Base-by-base conservation (phyloP, 2,113 vertebrate species). In the Coryphaenoides rupestris region DNA sequence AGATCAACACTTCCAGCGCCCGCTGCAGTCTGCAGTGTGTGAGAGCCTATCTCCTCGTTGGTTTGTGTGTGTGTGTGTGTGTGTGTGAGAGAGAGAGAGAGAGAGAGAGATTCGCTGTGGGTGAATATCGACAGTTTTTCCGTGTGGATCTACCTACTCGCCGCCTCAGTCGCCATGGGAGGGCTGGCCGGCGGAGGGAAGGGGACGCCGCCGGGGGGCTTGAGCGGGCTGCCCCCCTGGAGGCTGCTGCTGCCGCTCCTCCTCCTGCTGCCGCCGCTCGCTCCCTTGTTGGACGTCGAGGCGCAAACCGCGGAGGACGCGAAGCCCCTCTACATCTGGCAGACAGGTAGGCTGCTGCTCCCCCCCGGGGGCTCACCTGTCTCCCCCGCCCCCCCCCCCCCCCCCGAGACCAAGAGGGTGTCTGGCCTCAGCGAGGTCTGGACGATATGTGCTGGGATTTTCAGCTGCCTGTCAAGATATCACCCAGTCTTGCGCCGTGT, bases 291-390 rank as follows among this genome's bases (percentile, higher is more conserved):
- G 84, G 81, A 78, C 57, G 63, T 85, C 56, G 73, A 77, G 63
- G 78, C 83, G n/a, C 86, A 90, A 77, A 81, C 84, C 1, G 75
- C 79, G 66, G 65, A 62, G 78, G 87, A 76, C 77, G 74, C 77
- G 68, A 88, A 84, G 78, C 75, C 89, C n/a, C 12, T 74, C 5
- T 92, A 92, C 82, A 73, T 91, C 81, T 92, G 90, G 90, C 83
- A 89, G 73, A 90, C 89, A 89, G 89, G 90, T 92, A 91, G 0
- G 63, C 19, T 74, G 9, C 69, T 78, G 50, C n/a, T 23, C 60
- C 55, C 33, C n/a, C 21, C 4, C 5, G 12, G 7, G 14, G 57
- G 21, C 13, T 53, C 10, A 46, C 28, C 10, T 9, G 28, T 33
- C 28, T 33, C 28, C 28, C 10, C 28, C 5, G 28, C 5, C 28